A percentile compares a stretch with the other conserved stretches of the same genome.
Conservation (phyloP, 1,140 invertebrate species). For the Tigriopus japonicus region DNA sequence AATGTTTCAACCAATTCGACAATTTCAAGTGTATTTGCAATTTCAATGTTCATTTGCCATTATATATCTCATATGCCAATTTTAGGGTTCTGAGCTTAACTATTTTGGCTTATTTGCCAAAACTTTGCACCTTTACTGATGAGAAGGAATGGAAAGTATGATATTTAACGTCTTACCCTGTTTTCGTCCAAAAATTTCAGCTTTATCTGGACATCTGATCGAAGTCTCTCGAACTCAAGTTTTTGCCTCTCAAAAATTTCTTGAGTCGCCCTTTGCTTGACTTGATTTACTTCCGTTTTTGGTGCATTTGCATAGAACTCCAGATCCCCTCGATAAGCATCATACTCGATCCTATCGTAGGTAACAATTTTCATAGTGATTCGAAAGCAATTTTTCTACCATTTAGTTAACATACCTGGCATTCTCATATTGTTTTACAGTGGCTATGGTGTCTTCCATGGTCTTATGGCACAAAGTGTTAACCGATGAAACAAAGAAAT, state of each 20-base stretch:
- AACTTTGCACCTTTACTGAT: no score
- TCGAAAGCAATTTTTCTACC: background rate
- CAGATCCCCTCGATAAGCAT: slow-evolving; percentile 83
- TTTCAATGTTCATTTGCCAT: no score
- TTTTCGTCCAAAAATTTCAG: slow-evolving; percentile 91
- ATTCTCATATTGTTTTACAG: slow-evolving; percentile 76
- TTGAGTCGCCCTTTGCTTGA: slow-evolving; percentile 33
- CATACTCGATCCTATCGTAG: slow-evolving; percentile 65
- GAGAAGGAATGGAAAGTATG: no score
- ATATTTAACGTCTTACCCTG: no score
- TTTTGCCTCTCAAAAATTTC: slow-evolving; percentile 58
- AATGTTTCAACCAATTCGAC: no score
- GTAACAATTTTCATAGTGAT: background rate
- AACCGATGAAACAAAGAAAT: slow-evolving; percentile 87
- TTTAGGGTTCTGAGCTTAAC: no score
- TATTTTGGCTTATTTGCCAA: no score
- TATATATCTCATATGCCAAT: no score
- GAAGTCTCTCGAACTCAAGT: slow-evolving; percentile 69
- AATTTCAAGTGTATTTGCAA: no score
- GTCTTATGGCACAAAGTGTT: slow-evolving; percentile 90
- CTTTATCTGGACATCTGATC: slow-evolving; percentile 82
- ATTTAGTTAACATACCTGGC: slow-evolving; percentile 40
- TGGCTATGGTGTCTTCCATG: slow-evolving; percentile 85
- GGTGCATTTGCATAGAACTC: slow-evolving; percentile 40
- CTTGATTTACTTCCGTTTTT: slow-evolving; percentile 23